Conservation (phyloP, 1,140 invertebrate genomes). For the Ceratina australensis region DNA sequence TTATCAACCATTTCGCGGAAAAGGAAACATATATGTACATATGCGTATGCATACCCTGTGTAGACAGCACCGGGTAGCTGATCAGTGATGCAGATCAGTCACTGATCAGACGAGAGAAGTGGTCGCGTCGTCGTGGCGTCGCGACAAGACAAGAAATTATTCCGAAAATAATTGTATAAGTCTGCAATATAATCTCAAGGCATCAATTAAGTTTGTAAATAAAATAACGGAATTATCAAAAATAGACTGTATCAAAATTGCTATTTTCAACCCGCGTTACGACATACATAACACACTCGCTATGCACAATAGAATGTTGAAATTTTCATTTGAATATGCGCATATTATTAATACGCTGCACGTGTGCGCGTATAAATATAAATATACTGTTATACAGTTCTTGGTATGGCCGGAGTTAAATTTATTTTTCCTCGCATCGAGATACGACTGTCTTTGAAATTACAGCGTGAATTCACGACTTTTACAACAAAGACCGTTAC, state of each 20-base stretch:
- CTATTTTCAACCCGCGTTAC: not conserved
- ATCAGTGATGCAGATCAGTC: constrained; percentile 13
- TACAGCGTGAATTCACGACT: not conserved
- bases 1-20: not conserved
- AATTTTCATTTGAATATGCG: constrained; percentile 14
- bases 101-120: not conserved
- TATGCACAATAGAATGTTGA: not conserved
- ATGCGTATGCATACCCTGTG: too few relatives aligned
- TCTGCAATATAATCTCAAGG: not conserved
- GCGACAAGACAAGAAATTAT: not conserved
- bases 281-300: not conserved
- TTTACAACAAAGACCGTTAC: not conserved
- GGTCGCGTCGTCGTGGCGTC: not conserved
- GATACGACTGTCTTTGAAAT: not conserved
- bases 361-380: too few relatives aligned
- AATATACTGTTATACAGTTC: too few relatives aligned
- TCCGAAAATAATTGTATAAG: not conserved
- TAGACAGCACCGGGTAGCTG: too few relatives aligned
- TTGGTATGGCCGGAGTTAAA: not conserved
- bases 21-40: not conserved
- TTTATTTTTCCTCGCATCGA: not conserved
- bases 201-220: not conserved
- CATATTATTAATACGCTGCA: not conserved
- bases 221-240: not conserved
- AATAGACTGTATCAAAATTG: not conserved